Evolutionary conservation across 2,888 invertebrate genomes (phyloP).

Genomic region (Muscina levida): DNA sequence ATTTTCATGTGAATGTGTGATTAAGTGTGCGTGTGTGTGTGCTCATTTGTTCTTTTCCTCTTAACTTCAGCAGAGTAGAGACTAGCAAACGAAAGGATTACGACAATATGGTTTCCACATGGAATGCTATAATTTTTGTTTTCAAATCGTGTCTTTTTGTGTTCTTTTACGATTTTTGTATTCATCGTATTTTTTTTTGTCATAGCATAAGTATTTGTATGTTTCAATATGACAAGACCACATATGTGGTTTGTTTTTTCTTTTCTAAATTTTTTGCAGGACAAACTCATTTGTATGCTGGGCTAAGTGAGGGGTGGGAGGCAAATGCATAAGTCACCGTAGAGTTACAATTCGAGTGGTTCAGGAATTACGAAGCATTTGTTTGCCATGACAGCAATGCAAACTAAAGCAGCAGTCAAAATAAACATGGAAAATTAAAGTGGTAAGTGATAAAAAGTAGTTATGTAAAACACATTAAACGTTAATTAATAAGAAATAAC

Average conservation of each 20-base stretch:
- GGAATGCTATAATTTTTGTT: slow-evolving; percentile 59
- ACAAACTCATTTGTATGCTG: slow-evolving; percentile 45
- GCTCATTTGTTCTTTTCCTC: slow-evolving; percentile 24
- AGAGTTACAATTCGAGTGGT: slow-evolving; percentile 9
- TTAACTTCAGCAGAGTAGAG: slow-evolving; percentile 11
- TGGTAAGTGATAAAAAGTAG: slow-evolving; percentile 21
- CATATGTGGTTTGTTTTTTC: slow-evolving; percentile 50
- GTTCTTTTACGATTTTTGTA: slow-evolving; percentile 15
- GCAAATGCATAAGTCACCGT: slow-evolving; percentile 56
- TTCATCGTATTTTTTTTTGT: slow-evolving; percentile 14
- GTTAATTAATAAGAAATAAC: too few species aligned
- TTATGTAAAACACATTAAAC: too few species aligned
- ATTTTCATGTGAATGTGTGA: slow-evolving; percentile 7
- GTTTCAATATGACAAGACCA: slow-evolving; percentile 55
- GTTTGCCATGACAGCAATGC: not conserved
- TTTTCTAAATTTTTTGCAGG: slow-evolving; percentile 25
- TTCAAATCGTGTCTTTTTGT: slow-evolving; percentile 48
- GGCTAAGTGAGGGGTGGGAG: slow-evolving; percentile 51
- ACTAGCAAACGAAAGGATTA: slow-evolving; percentile 61
- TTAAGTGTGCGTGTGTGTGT: not conserved
- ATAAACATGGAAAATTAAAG: not conserved
- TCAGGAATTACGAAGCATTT: slow-evolving; percentile 24
- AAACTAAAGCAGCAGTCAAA: not conserved
- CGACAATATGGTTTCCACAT: slow-evolving; percentile 56
- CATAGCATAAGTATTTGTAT: too few species aligned